A percentile compares a stretch with the other conserved stretches of the same genome.
phyloP scores from a whole-genome alignment of 2,888 invertebrate species.

The Vannuccia rotundouncinata region DNA sequence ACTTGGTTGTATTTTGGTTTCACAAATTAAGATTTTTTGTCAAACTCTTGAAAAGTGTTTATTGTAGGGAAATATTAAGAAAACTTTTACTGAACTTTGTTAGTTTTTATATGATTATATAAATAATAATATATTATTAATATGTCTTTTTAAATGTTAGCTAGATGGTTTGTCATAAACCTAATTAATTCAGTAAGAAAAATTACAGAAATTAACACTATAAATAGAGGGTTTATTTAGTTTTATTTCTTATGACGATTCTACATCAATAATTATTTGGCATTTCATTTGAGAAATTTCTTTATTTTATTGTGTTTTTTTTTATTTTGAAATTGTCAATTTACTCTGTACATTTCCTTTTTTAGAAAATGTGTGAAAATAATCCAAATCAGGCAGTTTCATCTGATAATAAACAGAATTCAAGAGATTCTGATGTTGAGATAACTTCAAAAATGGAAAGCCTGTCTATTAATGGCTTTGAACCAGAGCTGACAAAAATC shows the following conservation, averaged over 20 bases:
- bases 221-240: background rate
- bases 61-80: too few relatives aligned
- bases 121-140: too few relatives aligned
- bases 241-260: background rate
- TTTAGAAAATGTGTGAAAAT: background rate
- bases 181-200: background rate
- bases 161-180: too few relatives aligned
- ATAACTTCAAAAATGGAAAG: background rate
- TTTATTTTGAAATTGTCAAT: too few relatives aligned
- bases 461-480: background rate
- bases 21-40: too few relatives aligned
- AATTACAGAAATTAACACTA: background rate
- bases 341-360: too few relatives aligned
- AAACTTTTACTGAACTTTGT: too few relatives aligned
- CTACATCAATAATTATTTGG: too few relatives aligned
- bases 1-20: too few relatives aligned
- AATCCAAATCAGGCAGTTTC: background rate
- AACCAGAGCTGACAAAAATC: background rate
- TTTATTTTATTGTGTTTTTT: background rate
- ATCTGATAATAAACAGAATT: background rate
- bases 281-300: background rate
- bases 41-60: too few relatives aligned
- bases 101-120: too few relatives aligned
- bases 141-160: too few relatives aligned
- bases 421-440: background rate